phyloP scores from a whole-genome alignment of 2,797 vertebrate genomes.

The Gobio occitaniae region DNA sequence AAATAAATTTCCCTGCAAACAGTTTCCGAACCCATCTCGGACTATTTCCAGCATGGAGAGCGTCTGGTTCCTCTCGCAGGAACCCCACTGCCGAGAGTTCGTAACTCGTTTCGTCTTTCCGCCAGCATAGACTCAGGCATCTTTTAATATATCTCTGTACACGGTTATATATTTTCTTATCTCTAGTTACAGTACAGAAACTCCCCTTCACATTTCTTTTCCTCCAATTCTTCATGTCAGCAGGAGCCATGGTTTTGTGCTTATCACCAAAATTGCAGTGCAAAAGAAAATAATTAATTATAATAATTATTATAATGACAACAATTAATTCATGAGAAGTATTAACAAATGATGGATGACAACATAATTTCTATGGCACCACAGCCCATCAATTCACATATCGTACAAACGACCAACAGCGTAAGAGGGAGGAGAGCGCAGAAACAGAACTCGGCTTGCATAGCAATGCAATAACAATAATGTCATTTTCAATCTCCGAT shows the following conservation, averaged over 20 bases:
- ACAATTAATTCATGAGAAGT: conserved; percentile 88
- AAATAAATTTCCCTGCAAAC: conserved; percentile 24
- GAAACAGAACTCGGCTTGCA: conserved; percentile 94
- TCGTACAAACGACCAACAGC: conserved; percentile 96
- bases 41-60: conserved; percentile 37
- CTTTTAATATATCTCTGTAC: conserved; percentile 86
- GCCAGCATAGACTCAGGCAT: conserved; percentile 70
- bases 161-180: conserved; percentile 83
- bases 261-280: conserved; percentile 99
- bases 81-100: conserved; percentile 23
- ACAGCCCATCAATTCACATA: conserved; percentile 99
- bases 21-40: conserved; percentile 21
- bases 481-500: conserved; percentile 56
- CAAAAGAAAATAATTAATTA: conserved; percentile 92
- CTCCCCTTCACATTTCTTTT: conserved; percentile 93
- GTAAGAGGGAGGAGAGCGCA: conserved; percentile 83
- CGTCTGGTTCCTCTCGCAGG: conserved; percentile 15
- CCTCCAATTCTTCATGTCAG: conserved; percentile 96
- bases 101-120: conserved; percentile 64
- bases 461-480: conserved; percentile 95
- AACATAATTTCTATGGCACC: conserved; percentile 97
- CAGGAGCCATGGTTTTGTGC: conserved; percentile 98
- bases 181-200: conserved; percentile 94
- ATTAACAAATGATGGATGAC: conserved; percentile 91
- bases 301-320: conserved; percentile 79